A percentile compares a stretch with the other conserved stretches of the same genome.
These are phyloP conservation scores for Chrysodeixis includens DNA, from an alignment of 2,888 invertebrate species.

Conservation along the genomic window DNA sequence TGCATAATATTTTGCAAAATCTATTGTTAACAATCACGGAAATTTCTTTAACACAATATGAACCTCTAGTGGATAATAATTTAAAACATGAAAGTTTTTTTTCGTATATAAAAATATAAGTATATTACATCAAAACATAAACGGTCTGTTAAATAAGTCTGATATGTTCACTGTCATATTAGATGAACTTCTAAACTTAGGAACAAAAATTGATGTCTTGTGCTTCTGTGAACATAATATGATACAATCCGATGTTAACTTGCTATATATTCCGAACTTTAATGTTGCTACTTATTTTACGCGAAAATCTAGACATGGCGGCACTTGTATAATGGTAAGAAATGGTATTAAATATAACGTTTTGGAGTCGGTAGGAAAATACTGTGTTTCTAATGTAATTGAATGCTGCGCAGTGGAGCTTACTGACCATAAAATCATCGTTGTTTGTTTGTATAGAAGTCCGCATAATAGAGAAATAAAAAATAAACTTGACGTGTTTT, in stretches of 20 bases:
- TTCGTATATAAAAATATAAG: constrained; percentile 10
- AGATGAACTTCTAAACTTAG: not conserved
- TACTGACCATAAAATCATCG: not conserved
- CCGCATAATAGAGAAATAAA: not conserved
- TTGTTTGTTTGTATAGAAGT: constrained; percentile 2
- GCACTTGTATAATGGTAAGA: constrained; percentile 12
- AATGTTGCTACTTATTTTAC: not conserved
- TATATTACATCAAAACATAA: constrained; percentile 17
- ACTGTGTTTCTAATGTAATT: not conserved
- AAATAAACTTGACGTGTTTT: not conserved
- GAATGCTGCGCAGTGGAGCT: constrained; percentile 3
- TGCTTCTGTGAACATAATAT: constrained; percentile 8
- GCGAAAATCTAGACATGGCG: constrained; percentile 1
- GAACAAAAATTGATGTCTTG: constrained; percentile 1
- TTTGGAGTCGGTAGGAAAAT: not conserved
- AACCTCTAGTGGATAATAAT: too few species aligned
- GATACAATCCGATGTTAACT: not conserved
- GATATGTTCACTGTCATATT: constrained; percentile 8
- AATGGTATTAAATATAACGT: not conserved
- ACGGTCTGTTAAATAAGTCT: constrained; percentile 8
- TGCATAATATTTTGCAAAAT: too few species aligned
- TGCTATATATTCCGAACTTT: constrained; percentile 2
- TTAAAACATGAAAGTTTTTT: not conserved
- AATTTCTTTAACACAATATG: too few species aligned
- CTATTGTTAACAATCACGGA: too few species aligned